Evolutionary conservation across 2,113 vertebrate genomes (phyloP).

Genomic region (Panthera tigris): DNA sequence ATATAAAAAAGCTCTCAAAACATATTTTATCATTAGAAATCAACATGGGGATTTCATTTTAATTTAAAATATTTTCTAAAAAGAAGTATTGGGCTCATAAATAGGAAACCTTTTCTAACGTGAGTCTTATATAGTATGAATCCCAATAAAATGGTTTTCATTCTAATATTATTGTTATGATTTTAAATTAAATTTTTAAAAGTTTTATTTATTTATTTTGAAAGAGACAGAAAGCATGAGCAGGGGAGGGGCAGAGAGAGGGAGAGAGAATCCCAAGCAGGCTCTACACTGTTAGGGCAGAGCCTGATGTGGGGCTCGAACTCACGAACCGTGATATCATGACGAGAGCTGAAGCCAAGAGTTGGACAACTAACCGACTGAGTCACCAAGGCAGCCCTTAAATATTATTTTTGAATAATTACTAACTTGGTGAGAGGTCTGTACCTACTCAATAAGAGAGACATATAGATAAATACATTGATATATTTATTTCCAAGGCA

Average conservation of each 20-base stretch:
- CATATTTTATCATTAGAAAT: background rate
- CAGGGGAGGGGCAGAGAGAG: no score
- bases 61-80: slow-evolving; percentile 4
- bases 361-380: no score
- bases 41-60: background rate
- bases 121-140: slow-evolving; percentile 2
- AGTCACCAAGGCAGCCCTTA: no score
- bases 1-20: background rate
- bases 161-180: background rate
- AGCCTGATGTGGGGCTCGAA: no score
- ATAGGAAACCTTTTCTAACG: background rate
- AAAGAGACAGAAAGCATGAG: no score
- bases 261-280: no score
- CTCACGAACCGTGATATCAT: no score
- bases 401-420: slow-evolving; percentile 1
- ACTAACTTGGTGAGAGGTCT: background rate
- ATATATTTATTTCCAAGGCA: background rate
- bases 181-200: no score
- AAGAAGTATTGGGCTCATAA: slow-evolving; percentile 14
- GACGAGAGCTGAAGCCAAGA: no score
- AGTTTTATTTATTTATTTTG: no score
- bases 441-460: background rate
- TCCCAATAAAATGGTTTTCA: background rate
- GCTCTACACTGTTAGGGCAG: no score
- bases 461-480: background rate